Conservation (phyloP, 2,113 vertebrate species). For the Vicugna pacos region DNA sequence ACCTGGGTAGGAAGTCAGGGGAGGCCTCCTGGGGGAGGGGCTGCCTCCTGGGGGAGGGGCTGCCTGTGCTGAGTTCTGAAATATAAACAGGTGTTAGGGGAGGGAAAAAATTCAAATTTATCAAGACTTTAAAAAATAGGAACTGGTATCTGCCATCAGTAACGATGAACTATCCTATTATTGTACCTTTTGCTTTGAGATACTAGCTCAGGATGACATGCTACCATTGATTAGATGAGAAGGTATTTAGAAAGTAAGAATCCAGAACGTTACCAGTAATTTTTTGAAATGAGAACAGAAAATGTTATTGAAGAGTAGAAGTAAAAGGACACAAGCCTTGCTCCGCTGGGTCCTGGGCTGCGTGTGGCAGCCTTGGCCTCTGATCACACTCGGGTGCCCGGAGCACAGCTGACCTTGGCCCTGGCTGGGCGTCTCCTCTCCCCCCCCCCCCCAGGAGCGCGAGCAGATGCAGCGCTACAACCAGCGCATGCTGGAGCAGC, state of each 20-base stretch:
- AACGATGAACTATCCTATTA: not conserved
- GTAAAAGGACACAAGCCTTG: fast-evolving
- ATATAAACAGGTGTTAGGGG: not conserved
- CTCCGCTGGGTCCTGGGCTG: fast-evolving
- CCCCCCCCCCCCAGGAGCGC: constrained; percentile 88
- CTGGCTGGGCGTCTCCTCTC: not conserved
- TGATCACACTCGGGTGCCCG: fast-evolving
- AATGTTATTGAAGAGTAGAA: not conserved
- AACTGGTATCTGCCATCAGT: not conserved
- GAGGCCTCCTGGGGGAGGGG: not conserved
- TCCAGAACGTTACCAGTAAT: not conserved
- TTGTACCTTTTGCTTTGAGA: not conserved
- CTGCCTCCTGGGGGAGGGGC: not conserved
- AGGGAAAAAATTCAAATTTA: not conserved
- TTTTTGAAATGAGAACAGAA: not conserved
- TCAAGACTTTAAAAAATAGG: not conserved
- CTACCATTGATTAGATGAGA: not conserved
- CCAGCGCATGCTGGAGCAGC: constrained; percentile 95
- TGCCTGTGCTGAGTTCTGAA: not conserved
- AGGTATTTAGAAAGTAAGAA: not conserved
- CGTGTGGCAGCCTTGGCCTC: not conserved
- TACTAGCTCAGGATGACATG: not conserved
- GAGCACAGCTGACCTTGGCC: not conserved
- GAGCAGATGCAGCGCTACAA: constrained; percentile 99
- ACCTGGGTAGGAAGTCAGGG: not conserved